These are phyloP conservation scores for Capra hircus DNA, from an alignment of 2,113 vertebrate species.

Conservation along the genomic window DNA sequence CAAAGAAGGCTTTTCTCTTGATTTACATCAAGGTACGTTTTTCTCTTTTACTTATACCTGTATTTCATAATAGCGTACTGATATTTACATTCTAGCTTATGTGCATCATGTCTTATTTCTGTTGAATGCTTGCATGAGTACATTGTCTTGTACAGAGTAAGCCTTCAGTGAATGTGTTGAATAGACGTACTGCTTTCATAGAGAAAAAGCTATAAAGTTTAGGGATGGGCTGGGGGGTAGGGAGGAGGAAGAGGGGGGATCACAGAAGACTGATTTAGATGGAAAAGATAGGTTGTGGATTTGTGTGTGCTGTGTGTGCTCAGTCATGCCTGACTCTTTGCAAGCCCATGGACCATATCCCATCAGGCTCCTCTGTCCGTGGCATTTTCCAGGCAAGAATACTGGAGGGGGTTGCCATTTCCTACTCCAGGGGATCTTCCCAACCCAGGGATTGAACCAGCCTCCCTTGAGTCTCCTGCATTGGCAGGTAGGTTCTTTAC, in stretches of 20 bases:
- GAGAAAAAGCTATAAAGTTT: neutral
- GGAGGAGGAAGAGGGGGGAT: neutral
- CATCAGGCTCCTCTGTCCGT: neutral
- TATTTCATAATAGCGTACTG: neutral
- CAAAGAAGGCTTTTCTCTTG: neutral
- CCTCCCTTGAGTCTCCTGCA: neutral
- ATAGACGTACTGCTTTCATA: neutral
- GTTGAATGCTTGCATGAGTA: neutral
- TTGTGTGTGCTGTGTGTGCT: neutral
- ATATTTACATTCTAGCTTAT: neutral
- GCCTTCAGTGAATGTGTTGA: neutral
- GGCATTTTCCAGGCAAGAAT: neutral
- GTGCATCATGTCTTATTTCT: conserved; percentile 13
- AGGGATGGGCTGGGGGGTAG: neutral
- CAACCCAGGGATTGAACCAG: neutral
- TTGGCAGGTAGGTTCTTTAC: neutral
- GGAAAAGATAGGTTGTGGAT: neutral
- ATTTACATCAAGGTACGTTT: neutral
- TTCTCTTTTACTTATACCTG: neutral
- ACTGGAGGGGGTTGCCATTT: neutral
- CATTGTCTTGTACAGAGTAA: neutral
- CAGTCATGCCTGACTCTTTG: neutral
- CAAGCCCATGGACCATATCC: neutral
- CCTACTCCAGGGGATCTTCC: neutral
- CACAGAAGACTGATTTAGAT: neutral